Base-by-base conservation (phyloP, 2,113 vertebrate genomes). In the Corvus cornix region DNA sequence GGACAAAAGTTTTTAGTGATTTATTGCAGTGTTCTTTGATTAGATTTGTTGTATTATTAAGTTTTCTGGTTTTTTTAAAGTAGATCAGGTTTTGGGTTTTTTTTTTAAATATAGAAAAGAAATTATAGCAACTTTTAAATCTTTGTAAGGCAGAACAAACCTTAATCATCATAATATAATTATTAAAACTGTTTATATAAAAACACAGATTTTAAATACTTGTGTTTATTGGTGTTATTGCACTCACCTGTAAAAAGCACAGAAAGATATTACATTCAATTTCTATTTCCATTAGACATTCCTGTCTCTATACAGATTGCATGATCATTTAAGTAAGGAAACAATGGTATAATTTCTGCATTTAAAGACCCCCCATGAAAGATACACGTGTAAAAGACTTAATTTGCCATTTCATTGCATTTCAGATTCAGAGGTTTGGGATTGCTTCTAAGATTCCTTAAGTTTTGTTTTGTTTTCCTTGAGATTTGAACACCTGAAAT, bases 321-420 rank as follows among this genome's bases (percentile, higher is more conserved):
- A 44, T 78, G 3, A 39, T 33, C 39, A 75, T 75, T 39, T 49
- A 74, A 66, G 13, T 8, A 24, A 33, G 30, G 70, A n/a, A 64
- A 39, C 35, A 30, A 44, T 63, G 21, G 2, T 30, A 26, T 7
- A 22, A 30, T 81, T 59, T 94, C 14, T 76, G 3, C n/a, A 39
- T 79, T 83, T 87, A 53, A 62, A 84, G 62, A 7, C 31, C 1
- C 73, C 5, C 3, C 6, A 30, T 13, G 27, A 64, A 64, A 82
- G 16, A 4, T 5, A 68, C 7, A 35, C 0, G 0, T 6, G 3
- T 44, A 37, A 64, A 44, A 27, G 15, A 5, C 44, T 33, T 79
- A 30, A 76, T 35, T 7, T 39, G 7, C 3, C 20, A 5, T 80
- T 85, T 83, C 2, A 22, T 0, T 74, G 12, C 62, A 81, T 87